Percentiles rank a stretch among this genome's conserved stretches.
These are phyloP conservation scores for Neoniphon sammara DNA, from an alignment of 2,797 vertebrate genomes.

Conservation along the genomic window DNA sequence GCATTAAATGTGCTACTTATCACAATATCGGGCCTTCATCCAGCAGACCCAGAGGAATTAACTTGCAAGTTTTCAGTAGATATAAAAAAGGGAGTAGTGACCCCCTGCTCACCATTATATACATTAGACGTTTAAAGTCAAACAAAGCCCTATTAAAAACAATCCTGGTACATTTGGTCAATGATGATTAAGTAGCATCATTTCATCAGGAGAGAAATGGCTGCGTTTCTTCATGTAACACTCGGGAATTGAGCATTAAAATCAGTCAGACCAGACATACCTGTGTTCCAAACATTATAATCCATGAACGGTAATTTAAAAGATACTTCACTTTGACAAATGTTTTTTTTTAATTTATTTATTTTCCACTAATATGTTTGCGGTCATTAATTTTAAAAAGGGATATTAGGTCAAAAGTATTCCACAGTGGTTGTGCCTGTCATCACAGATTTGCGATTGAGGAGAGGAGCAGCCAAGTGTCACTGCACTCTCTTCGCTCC, in stretches of 20 bases:
- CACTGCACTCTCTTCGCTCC: not conserved
- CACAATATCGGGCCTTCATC: too few relatives aligned
- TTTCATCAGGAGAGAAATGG: too few relatives aligned
- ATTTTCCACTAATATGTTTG: conserved; percentile 10
- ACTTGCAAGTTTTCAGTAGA: not conserved
- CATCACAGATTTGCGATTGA: not conserved
- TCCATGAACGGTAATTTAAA: not conserved
- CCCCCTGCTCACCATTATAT: too few relatives aligned
- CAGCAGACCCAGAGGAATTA: too few relatives aligned
- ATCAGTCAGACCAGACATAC: not conserved
- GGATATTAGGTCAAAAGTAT: conserved; percentile 10
- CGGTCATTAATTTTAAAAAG: conserved; percentile 2
- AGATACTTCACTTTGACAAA: conserved; percentile 40
- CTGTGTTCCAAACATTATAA: not conserved
- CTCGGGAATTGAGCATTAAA: conserved; percentile 2
- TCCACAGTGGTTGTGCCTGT: not conserved
- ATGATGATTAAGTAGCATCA: too few relatives aligned
- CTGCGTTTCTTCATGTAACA: not conserved
- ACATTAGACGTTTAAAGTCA: too few relatives aligned
- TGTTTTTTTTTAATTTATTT: not conserved
- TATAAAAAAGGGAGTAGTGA: not conserved
- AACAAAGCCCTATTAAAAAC: too few relatives aligned
- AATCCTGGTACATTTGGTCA: not conserved
- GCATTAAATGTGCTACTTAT: too few relatives aligned
- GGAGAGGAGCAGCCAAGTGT: not conserved